Evolutionary conservation across 1,140 invertebrate genomes (phyloP).

Genomic region (Drosophila tani): DNA sequence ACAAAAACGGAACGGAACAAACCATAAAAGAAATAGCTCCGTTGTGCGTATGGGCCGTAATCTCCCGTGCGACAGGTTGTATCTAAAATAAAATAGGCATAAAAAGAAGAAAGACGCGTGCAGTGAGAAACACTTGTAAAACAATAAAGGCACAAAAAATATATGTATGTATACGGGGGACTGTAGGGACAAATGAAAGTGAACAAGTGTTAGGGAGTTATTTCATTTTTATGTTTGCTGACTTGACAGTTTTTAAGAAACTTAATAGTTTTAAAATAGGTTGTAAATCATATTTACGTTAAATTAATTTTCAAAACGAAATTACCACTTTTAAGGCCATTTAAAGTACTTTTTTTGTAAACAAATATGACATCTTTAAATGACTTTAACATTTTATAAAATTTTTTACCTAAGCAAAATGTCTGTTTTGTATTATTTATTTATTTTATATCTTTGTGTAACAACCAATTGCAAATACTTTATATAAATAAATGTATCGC

Average conservation of each 20-base stretch:
- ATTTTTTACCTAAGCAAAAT: too few species aligned
- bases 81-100: conserved; percentile 60
- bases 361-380: background rate
- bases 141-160: conserved; percentile 16
- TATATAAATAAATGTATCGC: too few species aligned
- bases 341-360: too few species aligned
- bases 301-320: background rate
- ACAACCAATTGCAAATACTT: too few species aligned
- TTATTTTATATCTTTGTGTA: too few species aligned
- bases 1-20: conserved; percentile 58
- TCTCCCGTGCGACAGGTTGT: conserved; percentile 58
- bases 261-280: background rate
- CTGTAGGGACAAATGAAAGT: background rate
- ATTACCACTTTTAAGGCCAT: background rate
- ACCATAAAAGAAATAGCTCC: conserved; percentile 48
- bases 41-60: conserved; percentile 10
- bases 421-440: too few species aligned
- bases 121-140: conserved; percentile 46
- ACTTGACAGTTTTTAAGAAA: background rate
- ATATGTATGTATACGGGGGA: background rate
- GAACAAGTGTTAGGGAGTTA: conserved; percentile 1
- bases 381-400: background rate
- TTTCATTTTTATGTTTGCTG: background rate
- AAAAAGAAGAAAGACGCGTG: conserved; percentile 25
- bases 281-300: background rate